Conservation (phyloP, 30 jellyfish, hydroid and myxozoan genomes). For the Pseudorhiza aurosa region DNA sequence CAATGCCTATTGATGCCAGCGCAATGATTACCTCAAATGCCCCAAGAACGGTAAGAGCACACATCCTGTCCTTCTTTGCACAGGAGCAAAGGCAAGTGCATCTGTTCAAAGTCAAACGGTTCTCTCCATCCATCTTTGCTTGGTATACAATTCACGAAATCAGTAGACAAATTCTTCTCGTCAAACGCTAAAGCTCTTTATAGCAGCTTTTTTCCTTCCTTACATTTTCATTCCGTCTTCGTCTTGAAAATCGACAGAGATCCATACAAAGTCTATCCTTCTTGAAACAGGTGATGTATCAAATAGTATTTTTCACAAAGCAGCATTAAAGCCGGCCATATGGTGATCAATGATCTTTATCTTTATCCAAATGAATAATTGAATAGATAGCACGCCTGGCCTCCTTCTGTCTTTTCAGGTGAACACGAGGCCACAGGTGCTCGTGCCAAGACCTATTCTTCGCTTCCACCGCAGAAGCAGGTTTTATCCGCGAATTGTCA, state of each 20-base stretch:
- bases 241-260: neutral
- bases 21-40: conserved; percentile 49
- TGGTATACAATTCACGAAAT: too few species aligned
- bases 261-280: neutral
- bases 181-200: neutral
- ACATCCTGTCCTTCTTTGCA: conserved; percentile 55
- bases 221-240: neutral
- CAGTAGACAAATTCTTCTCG: too few species aligned
- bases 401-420: conserved; percentile 25
- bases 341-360: conserved; percentile 66
- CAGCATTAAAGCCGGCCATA: conserved; percentile 24
- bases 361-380: conserved; percentile 40
- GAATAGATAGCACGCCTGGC: conserved; percentile 51
- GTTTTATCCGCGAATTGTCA: too few species aligned
- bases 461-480: neutral
- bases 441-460: neutral
- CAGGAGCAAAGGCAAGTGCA: conserved; percentile 42
- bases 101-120: conserved; percentile 2
- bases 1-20: conserved; percentile 50
- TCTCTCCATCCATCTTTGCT: conserved; percentile 24
- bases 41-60: conserved; percentile 46
- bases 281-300: neutral
- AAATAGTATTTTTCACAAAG: neutral
- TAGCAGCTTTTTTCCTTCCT: neutral
- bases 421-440: conserved; percentile 71